Conservation (phyloP, 2,888 invertebrate genomes). For the Cenopis cana region DNA sequence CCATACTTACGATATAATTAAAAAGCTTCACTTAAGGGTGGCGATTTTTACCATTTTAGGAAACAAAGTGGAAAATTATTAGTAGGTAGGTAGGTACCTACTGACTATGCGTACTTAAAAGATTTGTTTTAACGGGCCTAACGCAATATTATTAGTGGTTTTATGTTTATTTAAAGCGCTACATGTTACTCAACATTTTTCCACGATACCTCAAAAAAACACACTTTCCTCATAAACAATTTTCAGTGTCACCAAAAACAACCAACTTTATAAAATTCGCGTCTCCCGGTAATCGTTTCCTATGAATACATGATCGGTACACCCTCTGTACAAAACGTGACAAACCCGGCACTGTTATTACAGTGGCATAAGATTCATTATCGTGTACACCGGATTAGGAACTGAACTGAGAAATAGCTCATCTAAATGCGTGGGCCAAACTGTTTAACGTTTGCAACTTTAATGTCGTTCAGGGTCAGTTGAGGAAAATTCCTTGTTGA, state of each 20-base stretch:
- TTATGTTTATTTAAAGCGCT: neutral
- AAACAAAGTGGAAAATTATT: no score
- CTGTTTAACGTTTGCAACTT: conserved; percentile 69
- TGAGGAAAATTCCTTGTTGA: conserved; percentile 25
- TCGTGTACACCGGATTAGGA: conserved; percentile 44
- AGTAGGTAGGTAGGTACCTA: no score
- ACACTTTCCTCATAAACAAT: conserved; percentile 13
- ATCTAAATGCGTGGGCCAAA: conserved; percentile 77
- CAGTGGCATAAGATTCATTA: neutral
- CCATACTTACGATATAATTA: no score
- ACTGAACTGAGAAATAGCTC: conserved; percentile 68
- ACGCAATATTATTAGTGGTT: no score
- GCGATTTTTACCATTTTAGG: no score
- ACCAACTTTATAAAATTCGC: conserved; percentile 44
- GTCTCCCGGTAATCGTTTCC: conserved; percentile 62
- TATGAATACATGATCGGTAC: conserved; percentile 75
- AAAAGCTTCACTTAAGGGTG: no score
- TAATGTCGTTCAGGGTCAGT: conserved; percentile 45
- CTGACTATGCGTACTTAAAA: no score
- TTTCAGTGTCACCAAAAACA: conserved; percentile 1
- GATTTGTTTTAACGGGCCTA: no score
- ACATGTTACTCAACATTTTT: neutral
- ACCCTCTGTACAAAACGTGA: neutral
- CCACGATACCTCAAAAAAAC: neutral
- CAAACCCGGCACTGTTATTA: conserved; percentile 1